phyloP scores from a whole-genome alignment of 2,113 vertebrate genomes.

The Triplophysa rosa region DNA sequence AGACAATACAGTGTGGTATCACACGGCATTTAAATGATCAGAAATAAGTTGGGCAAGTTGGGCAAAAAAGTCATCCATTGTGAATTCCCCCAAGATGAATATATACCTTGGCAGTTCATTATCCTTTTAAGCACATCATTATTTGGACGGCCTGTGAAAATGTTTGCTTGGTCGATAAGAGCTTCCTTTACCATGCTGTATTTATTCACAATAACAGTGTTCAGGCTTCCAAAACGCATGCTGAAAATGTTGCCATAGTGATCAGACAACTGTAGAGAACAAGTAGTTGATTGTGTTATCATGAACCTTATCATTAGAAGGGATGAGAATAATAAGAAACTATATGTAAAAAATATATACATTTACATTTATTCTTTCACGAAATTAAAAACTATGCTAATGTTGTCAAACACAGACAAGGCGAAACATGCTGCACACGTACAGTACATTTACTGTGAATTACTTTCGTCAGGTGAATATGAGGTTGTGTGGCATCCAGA shows the following conservation, averaged over 20 bases:
- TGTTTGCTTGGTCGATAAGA: slow-evolving; percentile 63
- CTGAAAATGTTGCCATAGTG: slow-evolving; percentile 66
- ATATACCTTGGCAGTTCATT: slow-evolving; percentile 57
- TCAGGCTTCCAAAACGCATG: rapidly evolving
- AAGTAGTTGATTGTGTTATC: neutral
- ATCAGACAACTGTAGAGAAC: slow-evolving; percentile 54
- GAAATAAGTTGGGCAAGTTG: too few relatives aligned
- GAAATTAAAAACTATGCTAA: neutral
- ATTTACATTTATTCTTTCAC: too few relatives aligned
- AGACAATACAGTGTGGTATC: neutral
- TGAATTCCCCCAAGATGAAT: neutral
- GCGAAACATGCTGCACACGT: too few relatives aligned
- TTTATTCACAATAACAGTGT: slow-evolving; percentile 42
- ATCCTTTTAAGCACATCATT: rapidly evolving
- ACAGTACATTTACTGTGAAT: slow-evolving; percentile 27
- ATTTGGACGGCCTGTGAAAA: slow-evolving; percentile 55
- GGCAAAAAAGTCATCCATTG: too few relatives aligned
- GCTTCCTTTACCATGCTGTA: slow-evolving; percentile 67
- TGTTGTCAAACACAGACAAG: too few relatives aligned
- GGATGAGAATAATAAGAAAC: too few relatives aligned
- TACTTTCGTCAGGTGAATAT: slow-evolving; percentile 65
- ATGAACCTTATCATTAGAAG: neutral
- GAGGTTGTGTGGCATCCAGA: slow-evolving; percentile 60
- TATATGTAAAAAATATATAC: too few relatives aligned
- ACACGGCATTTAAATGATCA: too few relatives aligned